Evolutionary conservation across 2,888 invertebrate species (phyloP), one percentile per base, ranked within the genome.

Genomic region (Brenthis hecate): DNA sequence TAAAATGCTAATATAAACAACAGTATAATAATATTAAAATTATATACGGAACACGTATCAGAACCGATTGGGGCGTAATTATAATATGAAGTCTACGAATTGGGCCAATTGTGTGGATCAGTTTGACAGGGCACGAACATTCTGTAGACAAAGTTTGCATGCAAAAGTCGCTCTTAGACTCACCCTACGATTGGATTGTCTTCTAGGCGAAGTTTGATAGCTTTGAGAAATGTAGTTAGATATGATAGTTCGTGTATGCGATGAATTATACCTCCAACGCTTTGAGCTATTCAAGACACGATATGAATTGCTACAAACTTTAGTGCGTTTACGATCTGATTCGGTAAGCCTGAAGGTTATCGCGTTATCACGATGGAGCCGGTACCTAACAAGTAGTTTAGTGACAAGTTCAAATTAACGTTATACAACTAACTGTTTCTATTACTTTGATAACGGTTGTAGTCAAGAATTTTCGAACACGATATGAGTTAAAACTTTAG

Each of bases 141-240:
- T 86, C 85, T 82, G 82, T 79, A 81, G 86, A 73, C 84, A 85
- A 91, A 91, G 88, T 91, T 90, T 86, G 83, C 82, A 89, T 86
- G 86, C 88, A 88, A 89, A 89, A 89, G 87, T 89, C 84, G 82
- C 78, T 83, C 82, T 83, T 81, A 79, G 83, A 85, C 85, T 83
- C 81, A 80, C 81, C 79, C 80, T 76, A 73, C 83, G 84, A 88
- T 87, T 85, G 83, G 86, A 87, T 89, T 89, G 89, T 89, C 87
- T 88, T 81, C 79, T 78, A 78, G 75, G 75, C 76, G 77, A 86
- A 91, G 82, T 91, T 90, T 88, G 86, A 90, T 89, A 87, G 86
- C 85, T 85, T 84, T 79, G 83, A 84, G 85, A 84, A 85, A 81
- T 84, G 81, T 84, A 84, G 82, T 85, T 84, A 84, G 84, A 84